Evolutionary conservation across 2,113 vertebrate genomes (phyloP).

Genomic region (Mus musculus): GRCm39 chr6:115742001-115742500

Average conservation of each 20-base stretch:
- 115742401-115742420: not conserved
- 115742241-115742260: too few relatives aligned
- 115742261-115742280: too few relatives aligned
- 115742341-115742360: not conserved
- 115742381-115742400: not conserved
- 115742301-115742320: not conserved
- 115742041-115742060: not conserved
- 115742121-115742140: too few relatives aligned
- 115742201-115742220: too few relatives aligned
- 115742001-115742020: not conserved
- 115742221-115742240: too few relatives aligned
- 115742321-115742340: not conserved
- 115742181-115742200: too few relatives aligned
- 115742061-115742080: not conserved
- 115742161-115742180: too few relatives aligned
- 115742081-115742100: not conserved
- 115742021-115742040: not conserved
- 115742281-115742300: not conserved
- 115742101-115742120: too few relatives aligned
- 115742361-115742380: not conserved
- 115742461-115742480: too few relatives aligned
- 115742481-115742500: not conserved
- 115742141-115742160: too few relatives aligned
- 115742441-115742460: not conserved
- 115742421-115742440: not conserved